Conservation (phyloP, 2,888 invertebrate species). For the Thelaira solivaga region DNA sequence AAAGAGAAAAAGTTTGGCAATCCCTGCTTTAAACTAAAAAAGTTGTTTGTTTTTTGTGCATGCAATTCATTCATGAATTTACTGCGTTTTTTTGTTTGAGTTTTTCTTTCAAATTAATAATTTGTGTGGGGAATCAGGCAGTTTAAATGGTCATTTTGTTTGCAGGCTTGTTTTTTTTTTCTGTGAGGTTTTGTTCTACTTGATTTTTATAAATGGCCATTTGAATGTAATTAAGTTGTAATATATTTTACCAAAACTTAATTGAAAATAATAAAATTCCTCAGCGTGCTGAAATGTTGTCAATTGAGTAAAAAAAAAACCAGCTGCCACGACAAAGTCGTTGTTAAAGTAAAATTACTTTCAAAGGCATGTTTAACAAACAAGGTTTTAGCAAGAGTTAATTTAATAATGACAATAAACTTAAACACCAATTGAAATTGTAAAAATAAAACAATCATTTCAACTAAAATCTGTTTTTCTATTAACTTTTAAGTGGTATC, state of each 20-base stretch:
- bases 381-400: constrained; percentile 23
- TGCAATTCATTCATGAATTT: constrained; percentile 32
- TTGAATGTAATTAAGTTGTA: constrained; percentile 59
- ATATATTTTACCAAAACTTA: constrained; percentile 14
- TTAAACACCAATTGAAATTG: constrained; percentile 7
- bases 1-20: too few species aligned
- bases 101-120: constrained; percentile 2
- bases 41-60: background rate
- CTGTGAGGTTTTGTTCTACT: background rate
- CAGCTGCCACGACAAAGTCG: background rate
- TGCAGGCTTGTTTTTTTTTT: background rate
- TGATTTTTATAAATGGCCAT: constrained; percentile 48
- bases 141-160: background rate
- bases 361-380: background rate
- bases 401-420: constrained; percentile 37
- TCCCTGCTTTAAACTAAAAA: background rate
- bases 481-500: constrained; percentile 20
- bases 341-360: too few species aligned
- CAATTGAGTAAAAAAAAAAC: constrained; percentile 13
- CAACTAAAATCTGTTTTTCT: too few species aligned
- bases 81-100: too few species aligned
- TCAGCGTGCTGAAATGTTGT: constrained; percentile 46
- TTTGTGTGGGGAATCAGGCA: background rate
- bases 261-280: constrained; percentile 31
- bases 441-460: constrained; percentile 38